Base-by-base conservation (phyloP, 2,797 vertebrate species). In the Peromyscus nudipes region DNA sequence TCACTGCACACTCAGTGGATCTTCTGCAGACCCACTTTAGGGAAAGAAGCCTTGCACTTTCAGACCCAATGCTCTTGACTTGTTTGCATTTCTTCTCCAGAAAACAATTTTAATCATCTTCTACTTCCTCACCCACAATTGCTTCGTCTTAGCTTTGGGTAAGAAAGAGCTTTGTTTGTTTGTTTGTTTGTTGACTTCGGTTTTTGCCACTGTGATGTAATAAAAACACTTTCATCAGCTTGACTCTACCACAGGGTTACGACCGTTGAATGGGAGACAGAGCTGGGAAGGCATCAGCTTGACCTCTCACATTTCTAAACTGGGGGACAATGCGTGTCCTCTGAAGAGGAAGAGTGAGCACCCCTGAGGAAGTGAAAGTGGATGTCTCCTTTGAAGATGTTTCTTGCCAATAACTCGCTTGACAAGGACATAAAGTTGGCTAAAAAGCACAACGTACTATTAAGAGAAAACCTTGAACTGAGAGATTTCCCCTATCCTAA, bases 221-320 rank as follows among this genome's bases (percentile, higher is more conserved):
- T 94, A 89, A 97, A 98, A 98, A 92, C 64, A 94, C 91, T 94
- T 77, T 87, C 92, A 95, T 94, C 40, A 69, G 29, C 57, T 92
- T 57, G 49, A 81, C 84, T 55, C 73, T 52, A 92, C 29, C 31
- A 64, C 9, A 69, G 13, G 88, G 89, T 91, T 83, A 60, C 25
- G 77, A 40, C 13, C 60, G 25, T 75, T 46, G 83, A 84, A 34
- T 60, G 57, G 69, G 69, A 93, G 27, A 1, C 12, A 4, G 14
- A 55, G 6, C 57, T 92, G 93, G 40, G 60, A 69, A 95, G 96
- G 89, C 16, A 71, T 29, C 64, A 79, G 34, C 91, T 67, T 93
- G 86, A 77, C 86, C 89, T 84, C 40, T 91, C 0, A 4, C 67
- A 27, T 92, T 65, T 94, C 93, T 91, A 76, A 91, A 17, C n/a